Evolutionary conservation across 1,140 invertebrate genomes (phyloP), one percentile per base, ranked within the genome.

Genomic region (Heterodera carotae): DNA sequence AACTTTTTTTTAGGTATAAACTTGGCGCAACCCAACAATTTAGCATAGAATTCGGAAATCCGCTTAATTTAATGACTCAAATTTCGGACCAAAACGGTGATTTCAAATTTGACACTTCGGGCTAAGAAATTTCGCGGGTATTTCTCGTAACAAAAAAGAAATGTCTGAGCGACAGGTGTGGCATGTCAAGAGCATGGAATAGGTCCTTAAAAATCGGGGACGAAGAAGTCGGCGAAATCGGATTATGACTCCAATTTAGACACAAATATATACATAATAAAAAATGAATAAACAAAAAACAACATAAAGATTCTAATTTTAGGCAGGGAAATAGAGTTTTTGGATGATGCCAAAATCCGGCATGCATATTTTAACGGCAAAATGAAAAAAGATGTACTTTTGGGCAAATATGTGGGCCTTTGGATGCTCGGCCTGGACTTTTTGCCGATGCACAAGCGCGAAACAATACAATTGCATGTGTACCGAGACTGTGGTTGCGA

Each of bases 371-470:
- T 56, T 15, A 18, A 12, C 22, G 12, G 18, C 1, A 70, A 70
- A 22, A n/a, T 70, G 3, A 31, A 33, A 22, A 70, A 70, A 8
- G 36, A 59, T 33, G 69, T 59, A 0, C 31, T 31, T n/a, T 48
- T 71, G 33, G 18, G 31, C 22, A 71, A 36, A n/a, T 71, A 71
- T 48, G 22, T 22, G 4, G 69, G 69, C 3, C 18, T 71, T 25
- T 71, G 69, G 69, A 71, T 59, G 48, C 22, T 71, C 7, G 69
- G 69, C 18, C 59, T 71, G 33, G 69, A 71, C 59, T 22, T 71
- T 34, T 53, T 71, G 22, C 69, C 69, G 22, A 43, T 59, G 6
- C 18, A 29, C 34, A 59, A 31, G 1, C 69, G 59, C 31, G 22
- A n/a, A 43, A 53, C 5, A 22, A 10, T 71, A 7, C 15, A 71